Conservation (phyloP, 2,797 vertebrate species). For the Acanthornis magna region DNA sequence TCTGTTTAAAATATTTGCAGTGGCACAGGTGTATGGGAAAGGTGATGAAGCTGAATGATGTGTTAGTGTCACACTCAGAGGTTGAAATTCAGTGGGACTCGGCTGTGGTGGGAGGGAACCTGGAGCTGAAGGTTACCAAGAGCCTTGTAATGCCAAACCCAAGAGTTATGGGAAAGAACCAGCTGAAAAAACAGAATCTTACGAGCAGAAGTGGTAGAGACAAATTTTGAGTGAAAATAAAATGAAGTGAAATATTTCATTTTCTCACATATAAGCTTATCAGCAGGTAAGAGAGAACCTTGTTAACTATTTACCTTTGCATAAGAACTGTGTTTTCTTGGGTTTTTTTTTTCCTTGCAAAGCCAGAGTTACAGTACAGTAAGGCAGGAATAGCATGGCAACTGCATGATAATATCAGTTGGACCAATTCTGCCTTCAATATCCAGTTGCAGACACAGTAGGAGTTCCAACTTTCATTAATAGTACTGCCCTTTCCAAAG, state of each 20-base stretch:
- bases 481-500: background rate
- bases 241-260: background rate
- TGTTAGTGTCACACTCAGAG: background rate
- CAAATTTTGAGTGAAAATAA: background rate
- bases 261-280: background rate
- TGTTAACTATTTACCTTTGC: background rate
- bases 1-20: background rate
- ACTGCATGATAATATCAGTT: background rate
- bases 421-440: background rate
- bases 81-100: background rate
- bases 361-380: background rate
- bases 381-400: background rate
- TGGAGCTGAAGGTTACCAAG: background rate
- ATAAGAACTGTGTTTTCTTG: background rate
- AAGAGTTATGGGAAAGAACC: background rate
- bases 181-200: background rate
- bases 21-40: background rate
- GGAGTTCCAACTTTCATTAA: background rate
- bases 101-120: background rate
- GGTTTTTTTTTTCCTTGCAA: background rate
- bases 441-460: background rate
- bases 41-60: background rate
- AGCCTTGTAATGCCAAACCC: background rate
- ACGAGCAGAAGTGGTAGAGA: background rate
- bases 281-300: background rate